These are phyloP conservation scores for Pelagia noctiluca DNA, from an alignment of 30 jellyfish, hydroid and myxozoan species.

Conservation along the genomic window DNA sequence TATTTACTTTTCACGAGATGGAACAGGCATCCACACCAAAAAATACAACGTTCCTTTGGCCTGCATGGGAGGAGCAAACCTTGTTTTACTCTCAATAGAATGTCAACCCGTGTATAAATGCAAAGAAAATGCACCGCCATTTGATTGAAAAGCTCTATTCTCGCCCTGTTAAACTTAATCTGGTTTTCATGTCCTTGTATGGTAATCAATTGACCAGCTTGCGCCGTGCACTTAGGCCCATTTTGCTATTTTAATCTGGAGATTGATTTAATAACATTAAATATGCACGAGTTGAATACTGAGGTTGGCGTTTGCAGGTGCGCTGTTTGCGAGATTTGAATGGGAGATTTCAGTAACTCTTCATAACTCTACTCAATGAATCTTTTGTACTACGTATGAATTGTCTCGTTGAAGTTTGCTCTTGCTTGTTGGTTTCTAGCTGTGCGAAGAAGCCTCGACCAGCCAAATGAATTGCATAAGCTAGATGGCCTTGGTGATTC, in stretches of 20 bases:
- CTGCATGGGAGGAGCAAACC: not conserved
- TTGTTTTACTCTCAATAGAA: not conserved
- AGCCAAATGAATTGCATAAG: not conserved
- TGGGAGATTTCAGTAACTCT: slow-evolving; percentile 22
- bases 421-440: slow-evolving; percentile 1
- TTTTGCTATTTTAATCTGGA: slow-evolving; percentile 17
- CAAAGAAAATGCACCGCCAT: not conserved
- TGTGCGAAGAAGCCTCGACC: not conserved
- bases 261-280: slow-evolving; percentile 60
- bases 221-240: slow-evolving; percentile 33
- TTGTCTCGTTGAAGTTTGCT: not conserved
- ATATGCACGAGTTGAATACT: slow-evolving; percentile 58
- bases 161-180: not conserved
- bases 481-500: not conserved
- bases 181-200: not conserved
- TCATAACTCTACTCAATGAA: not conserved
- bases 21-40: no score
- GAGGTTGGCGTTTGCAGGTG: slow-evolving; percentile 65
- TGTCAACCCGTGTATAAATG: no score
- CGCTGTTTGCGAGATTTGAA: slow-evolving; percentile 39
- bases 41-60: not conserved
- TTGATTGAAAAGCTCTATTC: not conserved
- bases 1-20: no score
- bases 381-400: slow-evolving; percentile 1
- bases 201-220: slow-evolving; percentile 30